Evolutionary conservation across 37 sponge, comb jelly and placozoan genomes (phyloP).

Genomic region (Amphimedon queenslandica): DNA sequence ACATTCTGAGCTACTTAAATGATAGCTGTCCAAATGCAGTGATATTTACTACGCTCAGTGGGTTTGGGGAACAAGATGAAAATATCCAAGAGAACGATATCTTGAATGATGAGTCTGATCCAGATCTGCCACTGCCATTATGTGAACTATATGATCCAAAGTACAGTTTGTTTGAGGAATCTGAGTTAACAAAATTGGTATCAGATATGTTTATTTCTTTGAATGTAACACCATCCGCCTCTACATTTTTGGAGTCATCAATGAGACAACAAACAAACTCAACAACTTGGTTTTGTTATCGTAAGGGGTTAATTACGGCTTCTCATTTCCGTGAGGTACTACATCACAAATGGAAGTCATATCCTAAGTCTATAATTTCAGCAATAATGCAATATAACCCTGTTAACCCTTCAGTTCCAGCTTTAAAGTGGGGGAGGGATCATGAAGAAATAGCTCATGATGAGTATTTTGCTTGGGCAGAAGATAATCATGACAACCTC

Average conservation of each 20-base stretch:
- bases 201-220: not conserved
- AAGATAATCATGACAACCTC: not conserved
- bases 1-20: no score
- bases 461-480: not conserved
- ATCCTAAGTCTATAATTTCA: not conserved
- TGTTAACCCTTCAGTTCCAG: not conserved
- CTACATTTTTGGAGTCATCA: conserved; percentile 6
- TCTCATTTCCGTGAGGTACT: conserved; percentile 18
- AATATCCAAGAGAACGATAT: not conserved
- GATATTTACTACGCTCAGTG: no score
- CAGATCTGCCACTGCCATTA: conserved; percentile 4
- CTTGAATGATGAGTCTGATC: not conserved
- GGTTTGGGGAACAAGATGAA: not conserved
- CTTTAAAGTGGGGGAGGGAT: conserved; percentile 2
- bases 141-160: not conserved
- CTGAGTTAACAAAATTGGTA: not conserved
- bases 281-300: conserved; percentile 9
- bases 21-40: no score
- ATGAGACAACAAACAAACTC: not conserved
- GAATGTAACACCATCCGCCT: conserved; percentile 5
- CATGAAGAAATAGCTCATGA: not conserved
- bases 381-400: conserved; percentile 8
- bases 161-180: conserved; percentile 8
- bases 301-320: conserved; percentile 21
- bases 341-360: not conserved